phyloP scores from a whole-genome alignment of 2,797 vertebrate species.

The Cossypha caffra region DNA sequence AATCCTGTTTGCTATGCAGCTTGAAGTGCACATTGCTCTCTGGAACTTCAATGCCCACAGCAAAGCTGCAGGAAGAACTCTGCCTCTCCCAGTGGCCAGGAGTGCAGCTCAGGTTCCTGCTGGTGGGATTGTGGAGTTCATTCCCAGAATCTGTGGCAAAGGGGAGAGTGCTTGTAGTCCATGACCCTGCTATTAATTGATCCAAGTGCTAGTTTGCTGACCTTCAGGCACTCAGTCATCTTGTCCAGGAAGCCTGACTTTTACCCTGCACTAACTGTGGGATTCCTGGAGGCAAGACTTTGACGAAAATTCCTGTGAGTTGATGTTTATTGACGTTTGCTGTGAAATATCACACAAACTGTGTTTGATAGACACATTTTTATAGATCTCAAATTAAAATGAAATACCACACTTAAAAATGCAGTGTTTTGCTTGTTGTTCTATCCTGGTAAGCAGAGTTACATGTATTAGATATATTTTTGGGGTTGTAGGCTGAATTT shows the following conservation, averaged over 20 bases:
- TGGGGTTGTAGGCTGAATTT: neutral
- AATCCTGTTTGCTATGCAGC: neutral
- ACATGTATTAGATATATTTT: neutral
- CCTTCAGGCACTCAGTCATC: neutral
- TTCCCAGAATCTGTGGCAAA: neutral
- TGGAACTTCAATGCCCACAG: neutral
- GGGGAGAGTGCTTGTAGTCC: neutral
- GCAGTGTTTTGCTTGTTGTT: neutral
- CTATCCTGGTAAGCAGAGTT: neutral
- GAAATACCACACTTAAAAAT: neutral
- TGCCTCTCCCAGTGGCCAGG: neutral
- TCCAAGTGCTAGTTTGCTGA: neutral
- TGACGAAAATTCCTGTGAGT: neutral
- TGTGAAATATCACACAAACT: neutral
- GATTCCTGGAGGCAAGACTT: neutral
- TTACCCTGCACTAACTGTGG: neutral
- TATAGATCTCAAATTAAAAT: neutral
- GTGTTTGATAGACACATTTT: neutral
- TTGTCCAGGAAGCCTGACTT: neutral
- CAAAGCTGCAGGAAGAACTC: neutral
- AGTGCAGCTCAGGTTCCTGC: neutral
- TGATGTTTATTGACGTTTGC: constrained; percentile 16
- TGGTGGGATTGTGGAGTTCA: rapidly evolving
- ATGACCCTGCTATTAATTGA: neutral
- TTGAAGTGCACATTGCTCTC: neutral